Evolutionary conservation across 2,888 invertebrate species (phyloP), one percentile per base, ranked within the genome.

Genomic region (Pristionchus mayeri): DNA sequence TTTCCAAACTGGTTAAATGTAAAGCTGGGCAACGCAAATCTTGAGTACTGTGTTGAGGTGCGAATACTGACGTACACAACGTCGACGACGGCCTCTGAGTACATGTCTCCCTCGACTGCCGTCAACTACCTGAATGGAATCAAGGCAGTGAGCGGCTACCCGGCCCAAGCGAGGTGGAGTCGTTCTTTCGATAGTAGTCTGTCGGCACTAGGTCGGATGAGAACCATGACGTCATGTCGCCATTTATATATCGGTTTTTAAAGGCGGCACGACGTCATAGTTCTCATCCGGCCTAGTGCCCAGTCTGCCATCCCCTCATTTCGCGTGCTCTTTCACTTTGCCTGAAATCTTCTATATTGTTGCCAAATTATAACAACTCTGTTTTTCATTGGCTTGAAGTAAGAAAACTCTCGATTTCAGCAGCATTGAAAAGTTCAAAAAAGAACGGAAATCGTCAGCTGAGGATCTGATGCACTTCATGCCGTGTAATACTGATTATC

Each of bases 391-490:
- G 7, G 48, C 6, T 21, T 54, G 54, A 4, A 54, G n/a, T 13
- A 54, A 54, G 9, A 16, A n/a, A 16, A 54, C 4, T 54, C 4
- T 30, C 16, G 7, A 34, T 63, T 63, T 30, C 63, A 63, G 63
- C 34, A 63, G 63, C 34, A 3, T 63, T 16, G 11, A 30, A 21
- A 18, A 3, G 63, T 63, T 63, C 63, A 63, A 63, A 34, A 34
- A 34, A 7, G 13, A 30, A 16, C 30, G 63, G 0, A 63, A 63
- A 34, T 63, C 63, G 18, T 2, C 34, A 0, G 34, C 63, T 2
- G 63, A 63, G 11, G 63, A 63, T 34, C 16, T 63, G 30, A 63
- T 63, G 63, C 63, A 63, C 16, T 63, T 63, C 63, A 63, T 63
- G 63, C 63, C 63, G 3, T 63, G 63, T 34, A 63, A 34, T 30